Percentiles rank a stretch among this genome's conserved stretches.
These are phyloP conservation scores for Drosophila pseudotakahashii DNA, from an alignment of 2,888 invertebrate genomes.

Conservation along the genomic window DNA sequence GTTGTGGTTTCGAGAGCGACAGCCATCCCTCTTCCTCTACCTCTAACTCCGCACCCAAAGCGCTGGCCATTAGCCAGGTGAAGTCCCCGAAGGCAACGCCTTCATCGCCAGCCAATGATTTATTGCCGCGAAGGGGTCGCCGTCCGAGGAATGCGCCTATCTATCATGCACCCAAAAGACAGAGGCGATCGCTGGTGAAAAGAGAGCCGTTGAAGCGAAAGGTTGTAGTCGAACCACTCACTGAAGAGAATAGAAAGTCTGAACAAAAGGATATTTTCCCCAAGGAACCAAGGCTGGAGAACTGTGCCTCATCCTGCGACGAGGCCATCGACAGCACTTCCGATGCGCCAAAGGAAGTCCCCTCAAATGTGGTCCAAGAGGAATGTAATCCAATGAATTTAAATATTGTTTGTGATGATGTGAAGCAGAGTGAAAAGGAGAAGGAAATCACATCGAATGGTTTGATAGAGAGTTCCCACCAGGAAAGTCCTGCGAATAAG, in stretches of 20 bases:
- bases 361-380: no score
- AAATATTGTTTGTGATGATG: neutral
- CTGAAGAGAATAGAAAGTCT: slow-evolving; percentile 26
- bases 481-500: neutral
- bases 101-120: neutral
- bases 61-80: slow-evolving; percentile 6
- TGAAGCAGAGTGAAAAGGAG: neutral
- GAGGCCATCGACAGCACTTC: slow-evolving; percentile 28
- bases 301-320: neutral
- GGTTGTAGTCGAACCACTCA: no score
- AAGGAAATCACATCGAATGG: slow-evolving; percentile 2
- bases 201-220: neutral
- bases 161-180: slow-evolving; percentile 33
- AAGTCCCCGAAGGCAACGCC: neutral
- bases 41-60: neutral
- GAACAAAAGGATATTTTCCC: slow-evolving; percentile 6
- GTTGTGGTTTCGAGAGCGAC: slow-evolving; percentile 55
- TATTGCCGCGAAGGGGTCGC: slow-evolving; percentile 36
- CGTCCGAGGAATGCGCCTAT: slow-evolving; percentile 13
- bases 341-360: slow-evolving; percentile 2
- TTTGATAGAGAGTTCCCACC: neutral
- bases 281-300: neutral
- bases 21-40: slow-evolving; percentile 29
- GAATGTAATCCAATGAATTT: neutral
- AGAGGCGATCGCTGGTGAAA: slow-evolving; percentile 7